Base-by-base conservation (phyloP, 2,113 vertebrate genomes). In the Nicator chloris region DNA sequence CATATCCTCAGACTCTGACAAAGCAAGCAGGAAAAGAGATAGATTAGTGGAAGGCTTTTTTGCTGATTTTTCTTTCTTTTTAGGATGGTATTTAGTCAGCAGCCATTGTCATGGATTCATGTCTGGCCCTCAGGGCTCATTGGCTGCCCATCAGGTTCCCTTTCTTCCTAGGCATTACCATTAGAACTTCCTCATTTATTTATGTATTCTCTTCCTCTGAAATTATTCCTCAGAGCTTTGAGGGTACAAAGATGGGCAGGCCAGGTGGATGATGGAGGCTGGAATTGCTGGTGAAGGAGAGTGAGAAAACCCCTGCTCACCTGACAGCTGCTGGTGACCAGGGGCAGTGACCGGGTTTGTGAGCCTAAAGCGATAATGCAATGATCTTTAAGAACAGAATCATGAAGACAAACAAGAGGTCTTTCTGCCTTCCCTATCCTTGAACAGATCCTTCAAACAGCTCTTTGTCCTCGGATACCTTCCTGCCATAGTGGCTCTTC, bases 1-100 rank as follows among this genome's bases (percentile, higher is more conserved):
- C 94, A 72, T 49, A 45, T 91, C 64, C 59, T 88, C 68, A 59
- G 82, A 75, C 75, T 88, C 53, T 77, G 66, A 72, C 61, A 92
- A 95, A 89, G 87, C 91, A 94, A 91, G 94, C 60, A 60, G 72
- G 51, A 49, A 75, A 82, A 31, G 72, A 94, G 86, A 53, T 19
- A 56, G 65, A 71, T 11, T 50, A 60, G 26, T 1, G 2, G 69
- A 77, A 78, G 47, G 54, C 11, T 33, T 78, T 35, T 82, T 27
- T 20, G 35, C 27, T 19, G 61, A 26, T 63, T 45, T 69, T 73
- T 23, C 20, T 57, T 81, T 66, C 13, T 60, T 51, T 53, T 57
- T 66, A 30, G 64, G 18, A 15, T 68, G 27, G 12, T 61, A 9
- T 79, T 82, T n/a, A 56, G 49, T 30, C 19, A 54, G 28, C 51